Conservation (phyloP, 2,888 invertebrate species). For the Oxystoma pomonae region DNA sequence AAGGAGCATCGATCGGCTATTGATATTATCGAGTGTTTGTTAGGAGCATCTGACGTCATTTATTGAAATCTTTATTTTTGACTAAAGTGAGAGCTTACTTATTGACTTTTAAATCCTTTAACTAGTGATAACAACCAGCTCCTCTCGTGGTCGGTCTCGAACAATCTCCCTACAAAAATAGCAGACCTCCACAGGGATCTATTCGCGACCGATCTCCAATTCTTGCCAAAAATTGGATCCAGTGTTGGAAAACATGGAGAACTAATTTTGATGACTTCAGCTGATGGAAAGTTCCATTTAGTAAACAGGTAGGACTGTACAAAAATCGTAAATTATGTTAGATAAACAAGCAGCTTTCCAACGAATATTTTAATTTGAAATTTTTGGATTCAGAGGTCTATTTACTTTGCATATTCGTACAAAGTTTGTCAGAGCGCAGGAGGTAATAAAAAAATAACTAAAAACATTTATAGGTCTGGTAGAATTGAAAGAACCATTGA, state of each 20-base stretch:
- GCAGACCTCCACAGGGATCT: constrained; percentile 78
- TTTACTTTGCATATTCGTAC: too few species aligned
- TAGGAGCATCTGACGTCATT: not conserved
- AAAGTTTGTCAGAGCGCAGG: not conserved
- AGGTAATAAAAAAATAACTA: not conserved
- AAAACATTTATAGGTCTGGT: constrained; percentile 81
- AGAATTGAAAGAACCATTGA: constrained; percentile 89
- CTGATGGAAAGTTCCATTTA: constrained; percentile 89
- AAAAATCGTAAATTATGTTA: not conserved
- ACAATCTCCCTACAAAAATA: constrained; percentile 70
- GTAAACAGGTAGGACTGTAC: constrained; percentile 43
- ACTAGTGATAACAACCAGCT: constrained; percentile 90
- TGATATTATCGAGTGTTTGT: too few species aligned
- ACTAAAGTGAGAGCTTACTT: too few species aligned
- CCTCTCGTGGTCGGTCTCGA: constrained; percentile 82
- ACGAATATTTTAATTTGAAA: too few species aligned
- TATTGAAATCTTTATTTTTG: constrained; percentile 5
- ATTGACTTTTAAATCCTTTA: too few species aligned
- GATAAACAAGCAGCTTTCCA: too few species aligned
- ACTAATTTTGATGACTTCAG: constrained; percentile 78
- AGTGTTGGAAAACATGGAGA: constrained; percentile 60
- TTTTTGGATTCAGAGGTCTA: too few species aligned
- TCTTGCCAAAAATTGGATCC: constrained; percentile 66
- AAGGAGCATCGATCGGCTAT: too few species aligned
- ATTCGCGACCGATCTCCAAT: constrained; percentile 87